Conservation (phyloP, 2,113 vertebrate species). For the Australoheros scitulus region DNA sequence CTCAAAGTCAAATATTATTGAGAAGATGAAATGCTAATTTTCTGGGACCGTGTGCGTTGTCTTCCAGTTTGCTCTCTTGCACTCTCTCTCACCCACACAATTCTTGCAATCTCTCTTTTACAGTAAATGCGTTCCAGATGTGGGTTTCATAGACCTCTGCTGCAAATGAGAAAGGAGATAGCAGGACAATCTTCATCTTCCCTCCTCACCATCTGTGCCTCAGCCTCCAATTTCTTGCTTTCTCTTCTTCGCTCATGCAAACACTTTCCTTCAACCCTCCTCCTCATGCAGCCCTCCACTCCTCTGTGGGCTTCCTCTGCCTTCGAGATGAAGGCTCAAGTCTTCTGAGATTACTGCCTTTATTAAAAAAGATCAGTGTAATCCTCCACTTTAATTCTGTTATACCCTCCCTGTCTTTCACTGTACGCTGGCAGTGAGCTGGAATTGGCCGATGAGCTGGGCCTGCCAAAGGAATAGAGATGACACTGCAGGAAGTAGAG, state of each 20-base stretch:
- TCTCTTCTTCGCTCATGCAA: not conserved
- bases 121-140: conserved; percentile 25
- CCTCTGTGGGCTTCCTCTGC: conserved; percentile 3
- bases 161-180: not conserved
- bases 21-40: not conserved
- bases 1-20: not conserved
- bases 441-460: conserved; percentile 21
- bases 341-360: conserved; percentile 60
- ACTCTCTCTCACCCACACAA: not conserved
- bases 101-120: not conserved
- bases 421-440: conserved; percentile 32
- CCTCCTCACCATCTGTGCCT: conserved; percentile 28
- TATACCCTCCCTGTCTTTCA: conserved; percentile 38
- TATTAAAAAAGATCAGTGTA: conserved; percentile 69
- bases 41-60: not conserved
- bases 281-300: not conserved
- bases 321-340: conserved; percentile 43
- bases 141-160: conserved; percentile 14
- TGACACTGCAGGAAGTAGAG: conserved; percentile 37
- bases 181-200: conserved; percentile 18
- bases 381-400: conserved; percentile 62
- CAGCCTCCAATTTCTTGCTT: not conserved
- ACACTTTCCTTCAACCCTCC: not conserved
- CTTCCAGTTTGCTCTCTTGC: not conserved
- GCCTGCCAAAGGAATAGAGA: conserved; percentile 29